Evolutionary conservation across 2,888 invertebrate genomes (phyloP), one percentile per base, ranked within the genome.

Genomic region (Stenodema calcarata): DNA sequence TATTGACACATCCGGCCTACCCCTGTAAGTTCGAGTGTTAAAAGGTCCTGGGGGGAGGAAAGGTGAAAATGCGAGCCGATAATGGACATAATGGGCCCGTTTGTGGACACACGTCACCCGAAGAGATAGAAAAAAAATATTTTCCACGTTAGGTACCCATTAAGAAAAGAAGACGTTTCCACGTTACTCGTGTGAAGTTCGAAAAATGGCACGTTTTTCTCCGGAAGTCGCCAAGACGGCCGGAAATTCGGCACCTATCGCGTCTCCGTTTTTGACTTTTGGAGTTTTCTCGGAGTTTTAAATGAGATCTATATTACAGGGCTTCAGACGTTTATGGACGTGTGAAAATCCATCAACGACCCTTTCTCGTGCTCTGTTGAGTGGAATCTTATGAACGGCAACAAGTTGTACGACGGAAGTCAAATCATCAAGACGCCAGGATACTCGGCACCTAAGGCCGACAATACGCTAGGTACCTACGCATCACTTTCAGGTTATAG

Each of bases 51-150:
- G 54, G 18, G 23, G 62, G 27, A 1, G 62, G 23, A 62, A 62
- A 62, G 62, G 62, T 62, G 62, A 62, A 62, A 62, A 62, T 62
- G n/a, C 62, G 62, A 62, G 62, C 62, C 62, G 62, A 62, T 62
- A 62, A 62, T 62, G 62, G 62, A 23, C 62, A 27, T 62, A 23
- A 62, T 62, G 27, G 62, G 18, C 62, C 62, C 62, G 23, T 27
- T 62, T 62, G 62, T 54, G 54, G 54, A 54, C 54, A 18, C 54
- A 18, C n/a, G 18, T 18, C 54, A 18, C 62, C 7, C 12, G 62
- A 23, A 23, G 27, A 4, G 3, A 50, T 9, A 42, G 50, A 16
- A 54, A n/a, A 23, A 9, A 23, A 23, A 23, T 35, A 35, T 35
- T 35, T n/a, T 27, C 62, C 62, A 62, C 62, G 35, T 35, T 35